Evolutionary conservation across 2,888 invertebrate genomes (phyloP), one percentile per base, ranked within the genome.

Genomic region (Aproaerema taeniolella): DNA sequence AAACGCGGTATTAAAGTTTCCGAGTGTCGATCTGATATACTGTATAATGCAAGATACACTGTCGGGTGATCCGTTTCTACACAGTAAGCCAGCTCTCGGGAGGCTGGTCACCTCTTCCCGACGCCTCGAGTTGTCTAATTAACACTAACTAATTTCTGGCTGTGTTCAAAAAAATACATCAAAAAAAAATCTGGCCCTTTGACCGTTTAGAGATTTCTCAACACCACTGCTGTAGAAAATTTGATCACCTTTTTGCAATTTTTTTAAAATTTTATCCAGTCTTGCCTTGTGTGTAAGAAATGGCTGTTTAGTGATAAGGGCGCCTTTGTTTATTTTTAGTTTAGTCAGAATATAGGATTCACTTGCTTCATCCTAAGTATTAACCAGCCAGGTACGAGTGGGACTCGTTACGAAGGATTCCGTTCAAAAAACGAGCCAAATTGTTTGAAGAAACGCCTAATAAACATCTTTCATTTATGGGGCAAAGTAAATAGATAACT

Each of bases 191-290:
- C 61, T 68, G 73, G 71, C 66, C 55, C 55, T 58, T 65, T 79
- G 75, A 76, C 80, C 72, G 67, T 79, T 70, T 80, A 78, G 82
- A 82, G 80, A 69, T 59, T 38, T 74, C 82, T 83, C 83, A 77
- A 70, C 70, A 59, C 77, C 70, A 79, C 83, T 81, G 79, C 45
- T 58, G 80, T 81, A 83, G 82, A 72, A 67, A 13, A 44, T 45
- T 56, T 43, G 80, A 77, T 65, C 71, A 68, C 71, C 48, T 63
- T 75, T 77, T 75, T 41, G 14, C n/a, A n/a, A n/a, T n/a, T n/a
- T n/a, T n/a, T 10, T 20, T 29, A 13, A 32, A 33, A 35, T 39
- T 39, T 28, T 16, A 15, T 8, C 4, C 4, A 6, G 8, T n/a
- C n/a, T n/a, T n/a, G n/a, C n/a, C n/a, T n/a, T n/a, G n/a, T n/a